Conservation (phyloP, 2,113 vertebrate species). For the Vulpes vulpes region DNA sequence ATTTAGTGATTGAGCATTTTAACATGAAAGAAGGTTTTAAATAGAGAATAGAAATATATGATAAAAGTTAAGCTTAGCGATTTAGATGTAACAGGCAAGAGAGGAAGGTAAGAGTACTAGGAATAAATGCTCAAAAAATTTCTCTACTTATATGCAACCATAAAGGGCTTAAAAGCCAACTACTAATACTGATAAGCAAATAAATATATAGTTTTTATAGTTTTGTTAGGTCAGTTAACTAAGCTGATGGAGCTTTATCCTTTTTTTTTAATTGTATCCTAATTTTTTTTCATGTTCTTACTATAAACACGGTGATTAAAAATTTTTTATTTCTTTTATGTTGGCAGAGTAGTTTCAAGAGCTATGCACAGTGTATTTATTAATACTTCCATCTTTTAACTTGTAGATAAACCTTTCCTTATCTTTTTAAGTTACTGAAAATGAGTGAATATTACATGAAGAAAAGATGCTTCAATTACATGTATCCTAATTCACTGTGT, state of each 20-base stretch:
- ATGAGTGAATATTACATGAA: background rate
- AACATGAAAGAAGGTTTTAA: background rate
- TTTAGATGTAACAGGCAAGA: background rate
- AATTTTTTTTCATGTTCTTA: constrained; percentile 44
- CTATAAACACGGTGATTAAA: constrained; percentile 11
- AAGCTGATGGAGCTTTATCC: background rate
- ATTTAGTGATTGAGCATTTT: background rate
- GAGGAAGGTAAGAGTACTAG: background rate
- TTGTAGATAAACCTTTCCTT: constrained; percentile 72
- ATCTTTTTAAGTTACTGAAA: constrained; percentile 17
- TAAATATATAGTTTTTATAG: background rate
- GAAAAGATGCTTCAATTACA: background rate
- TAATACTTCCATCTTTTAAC: constrained; percentile 66
- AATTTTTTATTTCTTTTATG: constrained; percentile 15
- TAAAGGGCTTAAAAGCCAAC: background rate
- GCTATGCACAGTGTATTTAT: constrained; percentile 15
- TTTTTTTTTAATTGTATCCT: constrained; percentile 29
- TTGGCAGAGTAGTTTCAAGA: constrained; percentile 53
- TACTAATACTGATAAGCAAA: background rate
- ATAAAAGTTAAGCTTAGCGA: background rate
- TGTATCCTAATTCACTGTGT: background rate
- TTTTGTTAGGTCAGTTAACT: background rate
- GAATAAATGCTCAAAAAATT: background rate
- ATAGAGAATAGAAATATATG: background rate
- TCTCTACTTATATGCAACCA: background rate